These are phyloP conservation scores for Aphidius colemani DNA, from an alignment of 2,888 invertebrate genomes.

Conservation along the genomic window DNA sequence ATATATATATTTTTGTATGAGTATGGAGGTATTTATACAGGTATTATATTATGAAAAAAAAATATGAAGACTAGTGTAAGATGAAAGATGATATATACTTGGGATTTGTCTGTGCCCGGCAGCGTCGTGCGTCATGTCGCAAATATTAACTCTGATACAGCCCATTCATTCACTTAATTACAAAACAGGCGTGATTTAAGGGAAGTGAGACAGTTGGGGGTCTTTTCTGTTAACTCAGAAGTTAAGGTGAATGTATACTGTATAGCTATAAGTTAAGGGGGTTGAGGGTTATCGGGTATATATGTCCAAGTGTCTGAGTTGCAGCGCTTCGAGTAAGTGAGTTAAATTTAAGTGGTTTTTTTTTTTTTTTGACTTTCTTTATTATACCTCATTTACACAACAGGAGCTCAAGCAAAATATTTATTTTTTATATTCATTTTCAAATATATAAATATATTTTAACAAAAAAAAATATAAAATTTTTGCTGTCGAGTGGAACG, in stretches of 20 bases:
- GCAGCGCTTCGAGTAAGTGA: conserved; percentile 36
- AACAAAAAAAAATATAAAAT: too few relatives aligned
- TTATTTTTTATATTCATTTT: conserved; percentile 12
- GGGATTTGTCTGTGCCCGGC: conserved; percentile 59
- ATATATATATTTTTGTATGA: neutral
- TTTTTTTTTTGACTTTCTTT: conserved; percentile 41
- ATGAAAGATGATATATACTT: conserved; percentile 56
- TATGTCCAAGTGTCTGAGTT: conserved; percentile 15
- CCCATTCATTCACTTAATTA: conserved; percentile 62
- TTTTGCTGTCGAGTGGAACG: too few relatives aligned
- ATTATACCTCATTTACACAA: conserved; percentile 55
- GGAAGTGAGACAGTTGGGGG: conserved; percentile 54
- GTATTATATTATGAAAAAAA: conserved; percentile 41
- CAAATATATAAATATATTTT: conserved; percentile 5
- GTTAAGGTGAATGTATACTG: neutral
- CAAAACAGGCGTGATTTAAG: conserved; percentile 61
- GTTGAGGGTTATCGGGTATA: too few relatives aligned
- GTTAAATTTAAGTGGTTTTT: too few relatives aligned
- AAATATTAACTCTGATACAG: conserved; percentile 61
- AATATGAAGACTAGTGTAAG: too few relatives aligned
- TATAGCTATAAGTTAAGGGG: too few relatives aligned
- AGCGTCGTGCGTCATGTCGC: conserved; percentile 59
- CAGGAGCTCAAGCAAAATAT: conserved; percentile 37
- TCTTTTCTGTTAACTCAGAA: conserved; percentile 31
- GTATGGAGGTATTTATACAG: conserved; percentile 25